Evolutionary conservation across 2,888 invertebrate genomes (phyloP).

Genomic region (Drymonia ruficornis): DNA sequence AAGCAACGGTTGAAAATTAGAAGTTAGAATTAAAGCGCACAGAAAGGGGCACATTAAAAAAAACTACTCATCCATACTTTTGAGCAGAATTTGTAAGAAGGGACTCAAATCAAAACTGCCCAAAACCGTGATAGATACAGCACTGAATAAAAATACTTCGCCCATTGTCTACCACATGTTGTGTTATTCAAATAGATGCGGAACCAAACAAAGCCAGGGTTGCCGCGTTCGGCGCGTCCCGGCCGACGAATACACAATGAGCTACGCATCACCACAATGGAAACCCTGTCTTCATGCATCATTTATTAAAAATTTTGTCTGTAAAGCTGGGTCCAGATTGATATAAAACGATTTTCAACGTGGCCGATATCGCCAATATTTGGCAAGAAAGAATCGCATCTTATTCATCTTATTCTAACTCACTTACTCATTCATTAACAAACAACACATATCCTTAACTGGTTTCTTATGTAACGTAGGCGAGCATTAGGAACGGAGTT

Average conservation of each 20-base stretch:
- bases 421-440: no score
- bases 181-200: slow-evolving; percentile 20
- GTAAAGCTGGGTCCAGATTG: slow-evolving; percentile 10
- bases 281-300: slow-evolving; percentile 33
- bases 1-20: no score
- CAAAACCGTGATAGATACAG: not conserved
- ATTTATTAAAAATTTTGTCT: slow-evolving; percentile 46
- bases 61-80: no score
- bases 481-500: no score
- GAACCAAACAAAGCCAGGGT: slow-evolving; percentile 16
- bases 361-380: not conserved
- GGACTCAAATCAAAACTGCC: not conserved
- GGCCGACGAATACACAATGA: slow-evolving; percentile 30
- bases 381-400: no score
- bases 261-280: slow-evolving; percentile 27
- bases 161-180: slow-evolving; percentile 1
- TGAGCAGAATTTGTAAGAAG: not conserved
- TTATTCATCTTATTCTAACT: no score
- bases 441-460: no score
- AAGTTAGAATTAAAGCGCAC: no score
- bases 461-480: no score
- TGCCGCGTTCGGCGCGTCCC: slow-evolving; percentile 5
- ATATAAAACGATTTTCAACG: not conserved
- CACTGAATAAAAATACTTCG: not conserved
- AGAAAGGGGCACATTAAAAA: no score